Conservation (phyloP, 2,797 vertebrate genomes). For the Parotocinclus haroldoi region DNA sequence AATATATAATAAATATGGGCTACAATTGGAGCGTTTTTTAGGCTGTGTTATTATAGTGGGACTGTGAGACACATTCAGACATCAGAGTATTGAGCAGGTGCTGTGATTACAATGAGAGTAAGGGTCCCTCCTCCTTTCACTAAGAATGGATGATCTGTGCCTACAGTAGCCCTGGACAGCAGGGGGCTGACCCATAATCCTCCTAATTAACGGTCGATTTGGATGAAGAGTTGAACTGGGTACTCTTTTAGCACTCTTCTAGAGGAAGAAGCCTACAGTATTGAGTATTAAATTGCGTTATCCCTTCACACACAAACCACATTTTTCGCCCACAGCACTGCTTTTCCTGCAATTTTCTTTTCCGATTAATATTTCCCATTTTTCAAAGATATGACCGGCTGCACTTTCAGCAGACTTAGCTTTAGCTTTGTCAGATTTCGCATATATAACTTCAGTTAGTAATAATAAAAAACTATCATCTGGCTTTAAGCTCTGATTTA, state of each 20-base stretch:
- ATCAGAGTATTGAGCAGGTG: conserved; percentile 6
- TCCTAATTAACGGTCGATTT: conserved; percentile 41
- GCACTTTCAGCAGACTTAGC: too few species aligned
- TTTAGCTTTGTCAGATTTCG: too few species aligned
- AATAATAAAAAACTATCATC: too few species aligned
- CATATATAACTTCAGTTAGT: too few species aligned
- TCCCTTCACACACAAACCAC: conserved; percentile 26
- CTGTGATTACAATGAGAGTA: conserved; percentile 6
- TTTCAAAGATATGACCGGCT: too few species aligned
- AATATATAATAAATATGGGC: too few species aligned
- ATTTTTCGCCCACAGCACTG: too few species aligned
- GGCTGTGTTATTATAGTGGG: too few species aligned
- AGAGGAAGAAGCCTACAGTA: conserved; percentile 1
- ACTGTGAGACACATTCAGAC: too few species aligned
- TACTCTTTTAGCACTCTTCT: conserved; percentile 9
- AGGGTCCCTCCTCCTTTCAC: conserved; percentile 9
- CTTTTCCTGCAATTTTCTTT: not conserved
- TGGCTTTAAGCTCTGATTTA: too few species aligned
- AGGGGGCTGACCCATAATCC: conserved; percentile 30
- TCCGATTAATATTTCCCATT: too few species aligned
- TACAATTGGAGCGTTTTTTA: too few species aligned
- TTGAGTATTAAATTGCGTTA: conserved; percentile 21
- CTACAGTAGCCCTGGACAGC: conserved; percentile 15
- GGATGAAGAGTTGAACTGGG: conserved; percentile 10
- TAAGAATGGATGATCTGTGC: conserved; percentile 26